Evolutionary conservation across 2,888 invertebrate genomes (phyloP), one percentile per base, ranked within the genome.

Genomic region (Yponomeuta sedellus): DNA sequence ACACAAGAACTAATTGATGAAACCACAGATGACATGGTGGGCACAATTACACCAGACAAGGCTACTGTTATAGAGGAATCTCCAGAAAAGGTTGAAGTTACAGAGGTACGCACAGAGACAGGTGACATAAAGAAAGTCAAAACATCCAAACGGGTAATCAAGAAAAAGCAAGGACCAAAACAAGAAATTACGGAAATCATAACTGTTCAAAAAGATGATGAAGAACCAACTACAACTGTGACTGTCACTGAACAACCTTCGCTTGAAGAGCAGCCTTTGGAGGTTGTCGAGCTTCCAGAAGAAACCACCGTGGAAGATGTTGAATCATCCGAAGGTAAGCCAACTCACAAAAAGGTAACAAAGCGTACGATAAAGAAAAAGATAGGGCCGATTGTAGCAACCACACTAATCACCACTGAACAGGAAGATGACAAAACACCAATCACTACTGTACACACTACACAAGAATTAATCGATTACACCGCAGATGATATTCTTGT

Each of bases 111-210:
- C 3, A 71, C 73, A 0, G 70, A 72, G 22, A 68, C 62, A 6
- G 73, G 73, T 0, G 70, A 71, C 1, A 57, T 68, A 0, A 70
- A 71, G 5, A 68, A 67, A 5, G 63, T 73, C 1, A 72, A 71
- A 61, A 70, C 70, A 1, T 67, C 70, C 0, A 74, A 74, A 28
- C 69, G 70, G 5, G 59, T 75, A 0, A 75, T 81, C 12, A 79
- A 76, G 67, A 90, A 86, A 70, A 80, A 79, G 58, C 77, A 80
- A 68, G 82, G 85, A 11, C 77, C 72, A 20, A 74, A 72, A 63
- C 70, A 75, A 72, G 81, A 78, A 79, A 83, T 82, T 68, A 88
- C 76, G 70, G 82, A 81, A 77, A 87, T 85, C 74, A 84, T 82
- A 67, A 80, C 75, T n/a, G 28, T 68, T 76, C 28, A 69, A 76